Conservation (phyloP, 1,140 invertebrate genomes). For the Conopomorpha cramerella region DNA sequence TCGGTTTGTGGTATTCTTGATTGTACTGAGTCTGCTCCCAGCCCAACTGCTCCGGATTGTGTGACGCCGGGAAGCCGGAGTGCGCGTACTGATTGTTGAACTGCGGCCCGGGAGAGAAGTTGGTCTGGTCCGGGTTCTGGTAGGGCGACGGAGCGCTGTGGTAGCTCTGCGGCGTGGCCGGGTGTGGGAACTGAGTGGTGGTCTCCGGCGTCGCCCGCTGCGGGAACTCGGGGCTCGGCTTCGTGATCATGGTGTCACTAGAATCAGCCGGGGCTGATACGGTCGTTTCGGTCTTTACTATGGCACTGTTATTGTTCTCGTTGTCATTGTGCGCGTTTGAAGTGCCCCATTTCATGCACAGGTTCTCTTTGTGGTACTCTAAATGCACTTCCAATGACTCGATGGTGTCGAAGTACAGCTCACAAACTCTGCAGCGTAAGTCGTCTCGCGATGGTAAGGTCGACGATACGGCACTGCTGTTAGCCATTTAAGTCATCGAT, state of each 20-base stretch:
- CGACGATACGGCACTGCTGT: constrained; percentile 56
- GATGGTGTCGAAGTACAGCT: constrained; percentile 71
- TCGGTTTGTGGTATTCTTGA: constrained; percentile 57
- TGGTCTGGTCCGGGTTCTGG: constrained; percentile 62
- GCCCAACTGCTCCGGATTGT: constrained; percentile 41
- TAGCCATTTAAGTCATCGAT: constrained; percentile 59
- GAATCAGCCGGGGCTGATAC: constrained; percentile 66
- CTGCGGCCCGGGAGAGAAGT: constrained; percentile 58
- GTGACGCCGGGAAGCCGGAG: constrained; percentile 55
- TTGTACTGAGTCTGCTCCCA: constrained; percentile 57
- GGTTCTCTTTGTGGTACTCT: constrained; percentile 77
- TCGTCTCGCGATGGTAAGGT: constrained; percentile 50
- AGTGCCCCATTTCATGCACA: constrained; percentile 76
- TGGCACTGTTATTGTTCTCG: constrained; percentile 70
- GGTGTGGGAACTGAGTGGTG: constrained; percentile 58
- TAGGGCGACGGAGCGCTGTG: constrained; percentile 64
- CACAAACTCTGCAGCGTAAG: constrained; percentile 74
- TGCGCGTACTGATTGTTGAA: constrained; percentile 53
- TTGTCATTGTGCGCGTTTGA: constrained; percentile 63
- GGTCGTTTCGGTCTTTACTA: constrained; percentile 53
- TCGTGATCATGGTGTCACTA: constrained; percentile 63
- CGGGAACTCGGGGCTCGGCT: constrained; percentile 62
- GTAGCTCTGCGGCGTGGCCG: constrained; percentile 65
- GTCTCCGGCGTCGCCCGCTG: constrained; percentile 62
- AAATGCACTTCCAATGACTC: constrained; percentile 78